Evolutionary conservation across 1,140 invertebrate species (phyloP), one percentile per base, ranked within the genome.

Genomic region (Calephelis nemesis): DNA sequence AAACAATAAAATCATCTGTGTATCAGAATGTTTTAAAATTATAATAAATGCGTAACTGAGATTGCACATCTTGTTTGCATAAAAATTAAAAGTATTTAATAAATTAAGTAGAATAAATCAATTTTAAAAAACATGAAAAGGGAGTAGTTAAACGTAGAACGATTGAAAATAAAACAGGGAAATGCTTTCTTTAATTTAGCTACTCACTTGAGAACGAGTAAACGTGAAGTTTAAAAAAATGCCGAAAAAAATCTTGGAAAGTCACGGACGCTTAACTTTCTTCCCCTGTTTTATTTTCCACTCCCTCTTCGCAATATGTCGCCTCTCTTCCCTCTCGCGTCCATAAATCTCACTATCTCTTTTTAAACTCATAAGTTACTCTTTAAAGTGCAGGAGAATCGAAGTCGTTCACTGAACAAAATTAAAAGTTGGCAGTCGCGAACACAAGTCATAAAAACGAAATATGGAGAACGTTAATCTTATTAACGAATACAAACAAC

Each of bases 251-350:
- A 87, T 86, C 87, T 90, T 88, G 84, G 88, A 89, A 91, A 91
- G 89, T 91, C 89, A 91, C 88, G 89, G 89, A 88, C 87, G 89
- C 87, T 91, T 91, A 91, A 91, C 89, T 91, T 91, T 89, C 83
- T 85, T 90, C 88, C 89, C 89, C 88, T 84, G 85, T 89, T 90
- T 91, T 90, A 90, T 90, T 91, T 88, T 90, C 82, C 83, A 78
- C 84, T 87, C 87, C 87, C 87, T 90, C 78, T 83, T 81, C 72
- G 74, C 80, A 78, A 73, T 82, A 69, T 66, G 67, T 69, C 76
- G 70, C 79, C 77, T 77, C 81, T 74, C 65, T 74, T 84, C 74
- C 68, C 63, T 62, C 73, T 69, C 47, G 30, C 58, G 58, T 68
- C 74, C 73, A 69, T 68, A 68, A 73, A 76, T 77, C 69, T 58